These are phyloP conservation scores for Sipha maydis DNA, from an alignment of 2,888 invertebrate genomes.

Conservation along the genomic window DNA sequence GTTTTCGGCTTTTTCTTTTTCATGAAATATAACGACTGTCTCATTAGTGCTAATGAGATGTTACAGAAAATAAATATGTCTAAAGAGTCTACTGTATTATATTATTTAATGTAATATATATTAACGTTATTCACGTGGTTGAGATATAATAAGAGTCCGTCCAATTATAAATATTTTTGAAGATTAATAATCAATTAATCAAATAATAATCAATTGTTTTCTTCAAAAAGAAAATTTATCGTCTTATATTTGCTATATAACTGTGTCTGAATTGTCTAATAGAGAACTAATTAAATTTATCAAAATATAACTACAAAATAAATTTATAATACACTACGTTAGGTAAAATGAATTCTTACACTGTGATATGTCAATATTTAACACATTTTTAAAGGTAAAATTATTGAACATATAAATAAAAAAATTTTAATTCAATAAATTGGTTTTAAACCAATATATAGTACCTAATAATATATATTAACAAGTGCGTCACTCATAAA, in stretches of 20 bases:
- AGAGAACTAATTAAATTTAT: neutral
- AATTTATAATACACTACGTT: neutral
- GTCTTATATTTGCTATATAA: neutral
- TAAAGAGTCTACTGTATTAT: neutral
- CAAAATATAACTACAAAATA: neutral
- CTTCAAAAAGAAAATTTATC: neutral
- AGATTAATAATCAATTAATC: too few relatives aligned
- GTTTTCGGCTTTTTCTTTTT: conserved; percentile 5
- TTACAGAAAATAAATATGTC: conserved; percentile 19
- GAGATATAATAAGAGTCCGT: conserved; percentile 12
- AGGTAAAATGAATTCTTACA: too few relatives aligned
- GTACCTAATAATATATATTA: neutral
- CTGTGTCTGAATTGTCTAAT: neutral
- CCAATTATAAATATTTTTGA: neutral
- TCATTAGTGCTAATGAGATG: conserved; percentile 38
- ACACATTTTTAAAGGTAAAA: too few relatives aligned
- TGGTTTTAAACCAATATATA: too few relatives aligned
- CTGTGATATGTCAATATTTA: too few relatives aligned
- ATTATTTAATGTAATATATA: neutral
- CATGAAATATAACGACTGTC: neutral
- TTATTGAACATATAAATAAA: neutral
- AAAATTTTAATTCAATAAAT: too few relatives aligned
- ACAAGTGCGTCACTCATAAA: neutral
- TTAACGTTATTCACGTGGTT: neutral
- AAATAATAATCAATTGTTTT: neutral